phyloP scores from a whole-genome alignment of 1,140 invertebrate species.

The Bombus sylvicola region DNA sequence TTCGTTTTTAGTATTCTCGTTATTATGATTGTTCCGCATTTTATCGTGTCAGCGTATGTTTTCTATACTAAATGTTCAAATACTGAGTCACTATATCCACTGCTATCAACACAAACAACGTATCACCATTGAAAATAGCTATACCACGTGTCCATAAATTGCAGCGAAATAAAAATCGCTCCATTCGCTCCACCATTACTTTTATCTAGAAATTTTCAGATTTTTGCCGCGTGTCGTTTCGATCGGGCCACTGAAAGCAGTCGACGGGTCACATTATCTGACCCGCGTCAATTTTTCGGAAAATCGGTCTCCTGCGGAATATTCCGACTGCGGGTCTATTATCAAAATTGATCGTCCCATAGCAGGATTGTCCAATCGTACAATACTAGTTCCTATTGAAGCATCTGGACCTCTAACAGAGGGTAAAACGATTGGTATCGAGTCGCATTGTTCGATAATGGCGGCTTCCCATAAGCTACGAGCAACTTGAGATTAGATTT shows the following conservation, averaged over 20 bases:
- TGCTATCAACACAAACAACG: not conserved
- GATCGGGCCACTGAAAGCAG: slow-evolving; percentile 26
- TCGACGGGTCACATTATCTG: not conserved
- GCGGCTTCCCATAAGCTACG: slow-evolving; percentile 42
- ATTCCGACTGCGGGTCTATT: slow-evolving; percentile 35
- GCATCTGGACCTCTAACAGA: slow-evolving; percentile 32
- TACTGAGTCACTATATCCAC: no score
- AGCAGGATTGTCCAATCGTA: slow-evolving; percentile 22
- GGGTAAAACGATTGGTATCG: slow-evolving; percentile 55
- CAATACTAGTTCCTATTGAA: slow-evolving; percentile 43
- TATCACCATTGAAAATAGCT: not conserved
- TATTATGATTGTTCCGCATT: no score
- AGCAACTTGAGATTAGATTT: slow-evolving; percentile 27
- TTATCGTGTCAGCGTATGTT: no score
- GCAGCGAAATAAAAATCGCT: not conserved
- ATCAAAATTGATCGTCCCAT: slow-evolving; percentile 55
- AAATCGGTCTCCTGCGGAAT: slow-evolving; percentile 14
- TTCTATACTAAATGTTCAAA: no score
- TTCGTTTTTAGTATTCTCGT: no score
- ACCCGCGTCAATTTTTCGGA: slow-evolving; percentile 18
- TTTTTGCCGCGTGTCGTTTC: not conserved
- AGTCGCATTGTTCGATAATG: slow-evolving; percentile 60
- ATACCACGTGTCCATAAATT: not conserved
- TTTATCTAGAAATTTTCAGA: not conserved
- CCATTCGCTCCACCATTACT: not conserved